phyloP scores from a whole-genome alignment of 2,113 vertebrate species.

The Willisornis vidua region DNA sequence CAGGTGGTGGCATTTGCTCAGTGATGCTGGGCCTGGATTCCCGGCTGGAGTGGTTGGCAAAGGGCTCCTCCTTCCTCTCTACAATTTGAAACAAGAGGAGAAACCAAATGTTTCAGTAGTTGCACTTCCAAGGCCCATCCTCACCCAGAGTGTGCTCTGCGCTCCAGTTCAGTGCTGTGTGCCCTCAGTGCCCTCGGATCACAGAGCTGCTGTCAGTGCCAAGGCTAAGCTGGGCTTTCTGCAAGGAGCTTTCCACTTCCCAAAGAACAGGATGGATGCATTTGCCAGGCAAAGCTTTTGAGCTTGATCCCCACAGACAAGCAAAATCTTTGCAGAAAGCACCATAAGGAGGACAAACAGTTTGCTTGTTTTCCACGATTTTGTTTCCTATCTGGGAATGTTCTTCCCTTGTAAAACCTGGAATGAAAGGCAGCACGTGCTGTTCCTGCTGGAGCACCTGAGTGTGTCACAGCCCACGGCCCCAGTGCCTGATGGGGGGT shows the following conservation, averaged over 20 bases:
- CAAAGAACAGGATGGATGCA: accelerated
- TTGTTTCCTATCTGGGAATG: not conserved
- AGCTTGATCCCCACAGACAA: not conserved
- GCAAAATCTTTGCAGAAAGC: not conserved
- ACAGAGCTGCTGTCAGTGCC: not conserved
- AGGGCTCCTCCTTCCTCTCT: conserved; percentile 72
- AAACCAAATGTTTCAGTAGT: conserved; percentile 40
- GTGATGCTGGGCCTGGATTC: conserved; percentile 60
- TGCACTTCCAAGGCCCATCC: not conserved
- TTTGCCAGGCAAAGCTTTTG: not conserved
- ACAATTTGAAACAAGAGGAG: conserved; percentile 55
- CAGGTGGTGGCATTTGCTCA: conserved; percentile 63
- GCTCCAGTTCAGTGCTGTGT: not conserved
- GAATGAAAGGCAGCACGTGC: not conserved
- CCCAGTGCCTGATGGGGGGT: not conserved
- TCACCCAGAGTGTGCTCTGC: not conserved
- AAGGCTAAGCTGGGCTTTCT: not conserved
- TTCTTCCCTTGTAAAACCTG: not conserved
- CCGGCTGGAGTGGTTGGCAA: conserved; percentile 68
- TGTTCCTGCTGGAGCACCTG: not conserved
- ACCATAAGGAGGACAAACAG: not conserved
- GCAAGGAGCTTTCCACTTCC: not conserved
- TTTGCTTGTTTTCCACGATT: not conserved
- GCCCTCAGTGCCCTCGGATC: not conserved
- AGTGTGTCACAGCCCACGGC: not conserved